Percentiles rank a stretch among this genome's conserved stretches.
Evolutionary conservation across 2,888 invertebrate genomes (phyloP).

Genomic region (Automeris io): DNA sequence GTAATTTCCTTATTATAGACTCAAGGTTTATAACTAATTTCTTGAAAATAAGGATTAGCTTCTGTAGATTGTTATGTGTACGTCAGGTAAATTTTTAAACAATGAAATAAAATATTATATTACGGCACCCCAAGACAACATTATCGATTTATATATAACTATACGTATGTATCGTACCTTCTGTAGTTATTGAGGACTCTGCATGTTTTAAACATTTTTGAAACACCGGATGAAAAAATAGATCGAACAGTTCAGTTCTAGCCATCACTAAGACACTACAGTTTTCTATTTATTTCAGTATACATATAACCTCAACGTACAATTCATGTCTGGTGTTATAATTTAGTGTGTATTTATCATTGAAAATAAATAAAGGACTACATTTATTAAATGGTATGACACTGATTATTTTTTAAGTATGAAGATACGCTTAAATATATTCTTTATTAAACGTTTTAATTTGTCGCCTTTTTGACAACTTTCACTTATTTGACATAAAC

Average conservation of each 20-base stretch:
- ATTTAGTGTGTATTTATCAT: background rate
- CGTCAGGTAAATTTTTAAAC: no score
- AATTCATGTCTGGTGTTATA: constrained; percentile 17
- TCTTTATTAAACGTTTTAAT: constrained; percentile 28
- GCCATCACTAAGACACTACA: constrained; percentile 59
- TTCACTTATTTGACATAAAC: constrained; percentile 43
- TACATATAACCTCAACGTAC: constrained; percentile 59
- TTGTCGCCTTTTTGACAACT: constrained; percentile 52
- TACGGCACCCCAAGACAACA: background rate
- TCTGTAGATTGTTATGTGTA: background rate
- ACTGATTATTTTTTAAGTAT: constrained; percentile 19
- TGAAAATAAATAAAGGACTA: constrained; percentile 5
- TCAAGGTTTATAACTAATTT: no score
- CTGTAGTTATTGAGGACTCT: constrained; percentile 49
- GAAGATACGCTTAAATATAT: constrained; percentile 23
- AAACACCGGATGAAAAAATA: constrained; percentile 74
- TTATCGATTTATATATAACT: constrained; percentile 3
- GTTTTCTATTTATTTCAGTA: constrained; percentile 41
- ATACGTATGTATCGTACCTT: constrained; percentile 44
- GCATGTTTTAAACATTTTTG: constrained; percentile 74
- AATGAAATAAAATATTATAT: background rate
- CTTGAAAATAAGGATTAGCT: background rate
- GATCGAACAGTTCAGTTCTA: constrained; percentile 70
- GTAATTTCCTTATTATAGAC: no score
- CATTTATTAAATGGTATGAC: constrained; percentile 23